A percentile compares a stretch with the other conserved stretches of the same genome.
phyloP scores from a whole-genome alignment of 1,140 invertebrate species.

The Drosophila equinoxialis region DNA sequence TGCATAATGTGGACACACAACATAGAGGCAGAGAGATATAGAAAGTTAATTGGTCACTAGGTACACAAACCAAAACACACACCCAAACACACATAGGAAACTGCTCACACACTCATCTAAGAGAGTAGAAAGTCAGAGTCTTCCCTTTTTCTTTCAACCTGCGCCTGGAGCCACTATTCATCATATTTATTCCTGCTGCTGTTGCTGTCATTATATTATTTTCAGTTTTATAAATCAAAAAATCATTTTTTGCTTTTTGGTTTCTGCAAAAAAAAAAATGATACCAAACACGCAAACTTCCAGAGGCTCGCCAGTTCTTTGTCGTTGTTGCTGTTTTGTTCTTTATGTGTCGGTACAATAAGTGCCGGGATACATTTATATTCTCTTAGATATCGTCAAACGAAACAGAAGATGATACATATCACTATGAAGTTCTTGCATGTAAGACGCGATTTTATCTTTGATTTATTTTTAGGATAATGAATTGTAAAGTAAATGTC shows the following conservation, averaged over 20 bases:
- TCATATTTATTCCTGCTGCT: conserved; percentile 44
- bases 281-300: conserved; percentile 67
- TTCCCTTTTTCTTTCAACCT: conserved; percentile 43
- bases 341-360: conserved; percentile 49
- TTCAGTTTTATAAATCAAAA: conserved; percentile 79
- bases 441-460: not conserved
- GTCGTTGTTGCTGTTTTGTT: conserved; percentile 66
- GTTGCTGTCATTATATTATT: conserved; percentile 55
- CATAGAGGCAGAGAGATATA: conserved; percentile 33
- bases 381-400: conserved; percentile 11
- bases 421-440: conserved; percentile 1
- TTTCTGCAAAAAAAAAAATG: not conserved
- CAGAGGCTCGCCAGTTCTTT: conserved; percentile 21
- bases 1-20: conserved; percentile 80
- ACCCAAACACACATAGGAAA: not conserved
- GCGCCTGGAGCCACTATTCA: conserved; percentile 69
- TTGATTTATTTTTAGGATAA: conserved; percentile 1
- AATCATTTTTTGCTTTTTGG: conserved; percentile 9
- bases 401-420: conserved; percentile 4
- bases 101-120: not conserved
- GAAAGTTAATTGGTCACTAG: conserved; percentile 36
- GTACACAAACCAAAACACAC: not conserved
- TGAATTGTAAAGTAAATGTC: not conserved
- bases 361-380: conserved; percentile 52
- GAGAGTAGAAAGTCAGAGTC: conserved; percentile 32